Percentiles rank a stretch among this genome's conserved stretches.
These are phyloP conservation scores for Eupithecia abbreviata DNA, from an alignment of 2,888 invertebrate species.

Conservation along the genomic window DNA sequence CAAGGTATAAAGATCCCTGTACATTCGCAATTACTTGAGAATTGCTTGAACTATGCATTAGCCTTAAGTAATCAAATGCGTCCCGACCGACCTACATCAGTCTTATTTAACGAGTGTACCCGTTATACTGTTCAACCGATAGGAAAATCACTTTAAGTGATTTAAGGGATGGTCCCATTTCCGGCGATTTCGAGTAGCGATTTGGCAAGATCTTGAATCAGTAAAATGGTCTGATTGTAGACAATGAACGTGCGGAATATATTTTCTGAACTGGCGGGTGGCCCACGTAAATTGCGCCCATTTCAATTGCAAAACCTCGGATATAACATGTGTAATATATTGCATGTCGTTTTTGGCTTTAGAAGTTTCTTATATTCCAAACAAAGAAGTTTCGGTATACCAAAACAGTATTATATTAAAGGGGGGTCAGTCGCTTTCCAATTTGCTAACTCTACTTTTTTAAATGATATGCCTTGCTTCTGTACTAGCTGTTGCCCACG, in stretches of 20 bases:
- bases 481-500: background rate
- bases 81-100: constrained; percentile 59
- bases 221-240: constrained; percentile 37
- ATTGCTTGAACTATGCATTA: constrained; percentile 48
- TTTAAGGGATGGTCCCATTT: constrained; percentile 44
- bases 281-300: constrained; percentile 31
- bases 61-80: constrained; percentile 54
- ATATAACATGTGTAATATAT: constrained; percentile 28
- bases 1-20: constrained; percentile 30
- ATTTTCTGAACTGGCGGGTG: constrained; percentile 29
- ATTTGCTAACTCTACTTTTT: background rate
- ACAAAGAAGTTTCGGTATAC: background rate
- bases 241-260: constrained; percentile 37
- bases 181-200: constrained; percentile 37
- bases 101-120: constrained; percentile 60
- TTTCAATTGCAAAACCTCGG: constrained; percentile 31
- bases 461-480: background rate
- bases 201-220: constrained; percentile 35
- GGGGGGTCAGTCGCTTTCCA: background rate
- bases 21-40: constrained; percentile 44
- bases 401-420: background rate
- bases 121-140: constrained; percentile 59
- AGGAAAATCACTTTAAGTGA: constrained; percentile 63
- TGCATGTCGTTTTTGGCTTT: constrained; percentile 5
- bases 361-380: background rate